Evolutionary conservation across 1,140 invertebrate genomes (phyloP).

Genomic region (Ditylenchus dipsaci): DNA sequence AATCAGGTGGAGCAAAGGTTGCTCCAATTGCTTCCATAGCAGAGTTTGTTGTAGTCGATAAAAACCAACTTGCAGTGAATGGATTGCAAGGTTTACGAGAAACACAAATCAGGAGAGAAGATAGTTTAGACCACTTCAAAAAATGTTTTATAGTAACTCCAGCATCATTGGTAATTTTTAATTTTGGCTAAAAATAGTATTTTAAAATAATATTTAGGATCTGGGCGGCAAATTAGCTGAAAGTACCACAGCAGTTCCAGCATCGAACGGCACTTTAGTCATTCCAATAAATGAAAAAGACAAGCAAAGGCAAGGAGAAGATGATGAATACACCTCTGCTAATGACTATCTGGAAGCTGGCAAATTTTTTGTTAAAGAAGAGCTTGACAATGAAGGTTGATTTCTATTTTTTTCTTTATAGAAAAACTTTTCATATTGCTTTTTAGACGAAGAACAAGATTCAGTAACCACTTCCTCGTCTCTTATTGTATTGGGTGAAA

Average conservation of each 20-base stretch:
- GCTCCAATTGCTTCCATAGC: neutral
- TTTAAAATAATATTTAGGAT: neutral
- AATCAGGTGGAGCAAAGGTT: neutral
- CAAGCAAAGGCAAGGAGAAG: neutral
- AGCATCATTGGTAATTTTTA: no score
- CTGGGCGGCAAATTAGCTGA: slow-evolving; percentile 1
- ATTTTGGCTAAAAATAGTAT: no score
- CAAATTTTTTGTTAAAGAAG: slow-evolving; percentile 28
- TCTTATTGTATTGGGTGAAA: neutral
- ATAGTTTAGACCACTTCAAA: no score
- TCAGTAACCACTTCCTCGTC: neutral
- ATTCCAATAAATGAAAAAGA: neutral
- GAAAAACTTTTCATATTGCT: neutral
- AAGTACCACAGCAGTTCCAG: slow-evolving; percentile 17
- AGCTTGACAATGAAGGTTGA: slow-evolving; percentile 10
- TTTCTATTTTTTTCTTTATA: neutral
- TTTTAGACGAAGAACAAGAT: neutral
- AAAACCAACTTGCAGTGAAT: neutral
- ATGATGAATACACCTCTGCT: slow-evolving; percentile 3
- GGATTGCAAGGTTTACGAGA: neutral
- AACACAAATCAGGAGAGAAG: no score
- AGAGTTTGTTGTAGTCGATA: neutral
- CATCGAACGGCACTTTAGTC: slow-evolving; percentile 19
- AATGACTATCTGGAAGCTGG: slow-evolving; percentile 17
- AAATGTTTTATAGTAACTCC: no score